These are phyloP conservation scores for Chaenodraco wilsoni DNA, from an alignment of 2,797 vertebrate genomes.

Conservation along the genomic window DNA sequence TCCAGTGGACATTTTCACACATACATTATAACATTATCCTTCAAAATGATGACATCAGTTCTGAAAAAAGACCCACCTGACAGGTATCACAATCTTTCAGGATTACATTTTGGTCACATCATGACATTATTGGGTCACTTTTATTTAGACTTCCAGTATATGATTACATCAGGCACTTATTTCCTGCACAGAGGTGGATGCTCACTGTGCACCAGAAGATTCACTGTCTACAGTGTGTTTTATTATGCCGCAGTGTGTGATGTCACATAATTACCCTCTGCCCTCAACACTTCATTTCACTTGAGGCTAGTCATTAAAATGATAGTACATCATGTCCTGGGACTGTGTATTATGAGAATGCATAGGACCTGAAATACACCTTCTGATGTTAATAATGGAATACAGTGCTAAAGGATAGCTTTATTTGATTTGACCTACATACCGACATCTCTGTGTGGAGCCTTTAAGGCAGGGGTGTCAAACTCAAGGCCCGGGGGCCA, in stretches of 20 bases:
- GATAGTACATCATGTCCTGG: slow-evolving; percentile 18
- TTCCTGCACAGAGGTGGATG: not conserved
- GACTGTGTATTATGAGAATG: not conserved
- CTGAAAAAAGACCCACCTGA: too few species aligned
- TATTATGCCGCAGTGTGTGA: slow-evolving; percentile 13
- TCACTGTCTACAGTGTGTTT: slow-evolving; percentile 4
- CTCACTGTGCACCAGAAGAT: slow-evolving; percentile 9
- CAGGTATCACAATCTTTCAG: too few species aligned
- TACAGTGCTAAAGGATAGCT: not conserved
- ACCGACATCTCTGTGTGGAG: not conserved
- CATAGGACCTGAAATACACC: not conserved
- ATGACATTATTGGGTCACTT: too few species aligned
- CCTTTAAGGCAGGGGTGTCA: not conserved
- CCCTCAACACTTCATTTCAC: slow-evolving; percentile 23
- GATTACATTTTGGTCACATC: too few species aligned
- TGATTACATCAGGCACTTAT: not conserved
- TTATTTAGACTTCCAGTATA: too few species aligned
- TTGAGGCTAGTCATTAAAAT: slow-evolving; percentile 21
- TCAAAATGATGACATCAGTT: too few species aligned
- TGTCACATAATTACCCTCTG: slow-evolving; percentile 10
- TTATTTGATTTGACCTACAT: not conserved
- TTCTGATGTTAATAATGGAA: slow-evolving; percentile 8
- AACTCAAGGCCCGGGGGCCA: too few species aligned
- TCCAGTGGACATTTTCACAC: too few species aligned
- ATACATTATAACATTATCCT: too few species aligned